Evolutionary conservation across 1,140 invertebrate genomes (phyloP), one percentile per base, ranked within the genome.

Genomic region (Subanguina moxae): DNA sequence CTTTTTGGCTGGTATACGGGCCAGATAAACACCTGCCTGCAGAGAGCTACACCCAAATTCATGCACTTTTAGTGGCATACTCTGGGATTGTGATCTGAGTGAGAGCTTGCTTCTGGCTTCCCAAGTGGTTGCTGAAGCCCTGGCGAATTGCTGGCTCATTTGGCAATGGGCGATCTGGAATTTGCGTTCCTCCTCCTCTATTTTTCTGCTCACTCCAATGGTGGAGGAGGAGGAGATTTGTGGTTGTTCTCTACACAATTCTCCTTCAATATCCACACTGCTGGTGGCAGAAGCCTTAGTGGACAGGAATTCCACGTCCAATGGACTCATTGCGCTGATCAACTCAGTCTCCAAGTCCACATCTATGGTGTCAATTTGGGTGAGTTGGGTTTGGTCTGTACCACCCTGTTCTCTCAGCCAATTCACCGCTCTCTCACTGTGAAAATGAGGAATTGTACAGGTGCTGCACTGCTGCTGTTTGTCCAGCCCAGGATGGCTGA

Each of bases 21-120:
- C 32, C 32, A 38, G 32, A 38, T 38, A 38, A 5, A 38, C 11
- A 38, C 32, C 32, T 5, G 32, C 46, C 61, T 19, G 69, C 32
- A 21, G 71, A 57, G 23, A 65, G 46, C 19, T 58, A 71, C 13
- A 75, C 64, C n/a, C 74, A 38, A 19, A 75, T 30, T 57, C 74
- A 52, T 15, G 43, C 72, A 19, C 32, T 65, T 30, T 75, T 46
- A 1, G 30, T 28, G 13, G 42, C 21, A 59, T 75, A 71, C 8
- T 70, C 21, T 3, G 3, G 32, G 32, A 38, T 38, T 38, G 32
- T 5, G 32, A 38, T 38, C 11, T 38, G 32, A 38, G 32, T 38
- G 32, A 38, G 3, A 38, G 32, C 32, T 38, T 38, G 32, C 32
- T 38, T 38, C 11, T 38, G 11, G 32, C 32, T 38, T 38, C 32